Conservation (phyloP, 2,113 vertebrate species). For the Callaeas wilsoni region DNA sequence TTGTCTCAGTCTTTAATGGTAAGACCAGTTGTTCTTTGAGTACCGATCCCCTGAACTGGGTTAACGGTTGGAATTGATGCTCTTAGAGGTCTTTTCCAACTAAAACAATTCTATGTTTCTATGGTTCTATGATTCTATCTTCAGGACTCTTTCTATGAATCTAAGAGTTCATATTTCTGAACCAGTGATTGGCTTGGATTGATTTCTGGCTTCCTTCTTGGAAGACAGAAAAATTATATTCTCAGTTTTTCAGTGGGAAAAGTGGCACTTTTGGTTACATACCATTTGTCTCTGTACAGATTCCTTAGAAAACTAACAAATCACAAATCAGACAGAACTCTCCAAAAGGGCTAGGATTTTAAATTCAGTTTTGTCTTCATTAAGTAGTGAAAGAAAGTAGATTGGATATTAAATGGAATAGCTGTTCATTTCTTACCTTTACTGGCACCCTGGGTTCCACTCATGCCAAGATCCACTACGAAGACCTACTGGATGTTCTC, state of each 20-base stretch:
- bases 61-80: neutral
- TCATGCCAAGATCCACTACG: neutral
- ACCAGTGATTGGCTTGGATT: neutral
- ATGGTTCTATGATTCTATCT: neutral
- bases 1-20: neutral
- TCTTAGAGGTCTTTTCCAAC: neutral
- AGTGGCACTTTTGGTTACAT: neutral
- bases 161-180: neutral
- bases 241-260: neutral
- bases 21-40: neutral
- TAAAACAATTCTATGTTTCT: neutral
- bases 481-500: neutral
- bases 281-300: neutral
- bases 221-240: neutral
- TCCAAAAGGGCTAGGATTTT: neutral
- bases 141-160: neutral
- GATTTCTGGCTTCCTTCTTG: neutral
- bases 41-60: neutral
- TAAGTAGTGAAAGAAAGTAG: neutral
- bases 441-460: neutral
- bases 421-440: neutral
- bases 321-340: neutral
- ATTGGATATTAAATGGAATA: neutral
- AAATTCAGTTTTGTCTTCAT: neutral
- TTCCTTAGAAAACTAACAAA: neutral